These are phyloP conservation scores for Taeniopygia guttata DNA, from an alignment of 2,797 vertebrate species.

Conservation along the genomic window DNA sequence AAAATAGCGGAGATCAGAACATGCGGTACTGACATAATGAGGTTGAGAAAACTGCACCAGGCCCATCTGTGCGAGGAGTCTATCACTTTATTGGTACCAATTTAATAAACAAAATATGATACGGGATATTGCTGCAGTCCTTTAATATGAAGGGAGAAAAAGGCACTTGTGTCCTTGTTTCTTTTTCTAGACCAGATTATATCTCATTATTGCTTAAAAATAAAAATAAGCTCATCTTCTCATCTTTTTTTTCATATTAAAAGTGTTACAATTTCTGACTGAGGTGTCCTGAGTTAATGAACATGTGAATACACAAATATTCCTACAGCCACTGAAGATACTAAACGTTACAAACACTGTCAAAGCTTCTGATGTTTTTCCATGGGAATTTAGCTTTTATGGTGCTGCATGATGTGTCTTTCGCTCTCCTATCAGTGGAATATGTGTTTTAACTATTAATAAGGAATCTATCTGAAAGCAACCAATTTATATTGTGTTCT, in stretches of 20 bases:
- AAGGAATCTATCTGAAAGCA: not conserved
- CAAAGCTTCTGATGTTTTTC: not conserved
- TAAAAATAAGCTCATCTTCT: not conserved
- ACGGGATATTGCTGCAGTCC: not conserved
- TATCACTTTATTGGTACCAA: slow-evolving; percentile 9
- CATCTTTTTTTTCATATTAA: not conserved
- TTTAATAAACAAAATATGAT: slow-evolving; percentile 26
- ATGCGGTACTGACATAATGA: slow-evolving; percentile 62
- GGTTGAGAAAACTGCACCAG: slow-evolving; percentile 39
- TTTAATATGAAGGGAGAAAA: not conserved
- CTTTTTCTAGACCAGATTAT: not conserved
- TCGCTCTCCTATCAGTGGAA: not conserved
- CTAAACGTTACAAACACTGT: not conserved
- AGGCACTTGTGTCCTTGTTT: not conserved
- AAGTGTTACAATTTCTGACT: not conserved
- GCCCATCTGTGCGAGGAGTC: slow-evolving; percentile 51
- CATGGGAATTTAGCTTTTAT: not conserved
- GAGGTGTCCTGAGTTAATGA: not conserved
- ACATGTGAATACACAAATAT: not conserved
- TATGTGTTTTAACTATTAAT: not conserved
- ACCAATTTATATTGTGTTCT: not conserved
- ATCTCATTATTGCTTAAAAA: not conserved
- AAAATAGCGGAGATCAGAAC: slow-evolving; percentile 65
- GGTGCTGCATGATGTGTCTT: not conserved
- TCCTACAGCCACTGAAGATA: not conserved